A percentile compares a stretch with the other conserved stretches of the same genome.
Evolutionary conservation across 1,140 invertebrate species (phyloP).

Genomic region (Saccostrea glomerata): DNA sequence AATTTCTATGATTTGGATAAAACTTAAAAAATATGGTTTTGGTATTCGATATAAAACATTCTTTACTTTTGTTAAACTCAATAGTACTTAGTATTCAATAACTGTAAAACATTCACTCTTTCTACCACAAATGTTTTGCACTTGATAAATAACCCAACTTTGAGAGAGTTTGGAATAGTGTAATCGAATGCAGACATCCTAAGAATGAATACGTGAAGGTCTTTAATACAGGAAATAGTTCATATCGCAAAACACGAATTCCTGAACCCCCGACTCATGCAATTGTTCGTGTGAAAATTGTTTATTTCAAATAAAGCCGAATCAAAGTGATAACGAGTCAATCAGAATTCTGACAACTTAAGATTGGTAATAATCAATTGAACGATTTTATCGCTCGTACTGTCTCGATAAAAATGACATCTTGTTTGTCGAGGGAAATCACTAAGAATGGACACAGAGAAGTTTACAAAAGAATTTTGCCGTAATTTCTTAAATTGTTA

Average conservation of each 20-base stretch:
- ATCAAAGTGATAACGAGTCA: slow-evolving; percentile 12
- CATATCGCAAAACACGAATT: slow-evolving; percentile 14
- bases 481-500: slow-evolving; percentile 12
- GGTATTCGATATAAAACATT: too few species aligned
- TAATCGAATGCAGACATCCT: too few species aligned
- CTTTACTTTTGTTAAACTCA: too few species aligned
- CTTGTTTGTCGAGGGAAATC: slow-evolving; percentile 20
- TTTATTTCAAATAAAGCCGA: slow-evolving; percentile 16
- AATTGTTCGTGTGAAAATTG: slow-evolving; percentile 31
- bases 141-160: too few species aligned
- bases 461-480: slow-evolving; percentile 16
- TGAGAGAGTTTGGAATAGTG: too few species aligned
- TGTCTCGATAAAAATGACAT: slow-evolving; percentile 25
- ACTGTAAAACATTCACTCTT: too few species aligned
- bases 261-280: not conserved
- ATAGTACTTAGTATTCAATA: too few species aligned
- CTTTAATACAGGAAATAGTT: not conserved
- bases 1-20: too few species aligned
- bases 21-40: too few species aligned
- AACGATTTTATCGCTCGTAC: slow-evolving; percentile 5
- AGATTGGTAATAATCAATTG: slow-evolving; percentile 36
- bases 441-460: not conserved
- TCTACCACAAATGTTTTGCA: too few species aligned
- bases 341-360: slow-evolving; percentile 32
- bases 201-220: too few species aligned